Conservation (phyloP, 2,888 invertebrate genomes). For the Dicyrtomina minuta region DNA sequence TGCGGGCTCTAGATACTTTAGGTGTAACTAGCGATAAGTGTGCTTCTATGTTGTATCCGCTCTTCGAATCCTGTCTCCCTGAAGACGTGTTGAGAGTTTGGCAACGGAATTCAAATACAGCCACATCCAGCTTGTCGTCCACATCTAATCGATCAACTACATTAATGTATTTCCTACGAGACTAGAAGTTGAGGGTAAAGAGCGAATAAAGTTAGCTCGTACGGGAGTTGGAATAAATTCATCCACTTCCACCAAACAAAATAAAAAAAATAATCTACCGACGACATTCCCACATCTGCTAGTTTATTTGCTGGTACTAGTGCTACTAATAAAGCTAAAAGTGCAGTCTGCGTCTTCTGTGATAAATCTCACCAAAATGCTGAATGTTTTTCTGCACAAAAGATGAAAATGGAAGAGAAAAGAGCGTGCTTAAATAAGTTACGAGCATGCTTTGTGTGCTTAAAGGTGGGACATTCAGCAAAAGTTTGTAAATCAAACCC, state of each 20-base stretch:
- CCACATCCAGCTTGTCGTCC: no score
- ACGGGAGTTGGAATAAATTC: neutral
- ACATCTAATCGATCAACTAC: no score
- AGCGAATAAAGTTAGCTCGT: constrained; percentile 5
- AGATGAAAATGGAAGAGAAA: no score
- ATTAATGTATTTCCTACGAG: constrained; percentile 27
- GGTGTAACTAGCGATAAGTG: constrained; percentile 31
- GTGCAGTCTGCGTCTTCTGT: neutral
- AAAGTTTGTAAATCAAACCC: no score
- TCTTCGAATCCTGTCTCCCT: constrained; percentile 55
- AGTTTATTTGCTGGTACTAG: neutral
- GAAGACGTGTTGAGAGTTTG: constrained; percentile 53
- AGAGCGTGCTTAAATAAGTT: no score
- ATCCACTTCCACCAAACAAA: neutral
- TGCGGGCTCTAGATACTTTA: constrained; percentile 36
- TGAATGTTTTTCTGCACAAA: neutral
- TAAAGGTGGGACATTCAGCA: no score
- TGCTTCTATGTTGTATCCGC: constrained; percentile 32
- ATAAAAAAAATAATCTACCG: neutral
- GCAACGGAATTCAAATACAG: constrained; percentile 40
- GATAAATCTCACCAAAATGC: no score
- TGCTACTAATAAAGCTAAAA: neutral
- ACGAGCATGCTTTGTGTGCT: no score
- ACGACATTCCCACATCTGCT: neutral
- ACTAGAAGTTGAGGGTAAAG: constrained; percentile 19